Conservation (phyloP, 2,888 invertebrate genomes). For the Ptilodon capucinus region DNA sequence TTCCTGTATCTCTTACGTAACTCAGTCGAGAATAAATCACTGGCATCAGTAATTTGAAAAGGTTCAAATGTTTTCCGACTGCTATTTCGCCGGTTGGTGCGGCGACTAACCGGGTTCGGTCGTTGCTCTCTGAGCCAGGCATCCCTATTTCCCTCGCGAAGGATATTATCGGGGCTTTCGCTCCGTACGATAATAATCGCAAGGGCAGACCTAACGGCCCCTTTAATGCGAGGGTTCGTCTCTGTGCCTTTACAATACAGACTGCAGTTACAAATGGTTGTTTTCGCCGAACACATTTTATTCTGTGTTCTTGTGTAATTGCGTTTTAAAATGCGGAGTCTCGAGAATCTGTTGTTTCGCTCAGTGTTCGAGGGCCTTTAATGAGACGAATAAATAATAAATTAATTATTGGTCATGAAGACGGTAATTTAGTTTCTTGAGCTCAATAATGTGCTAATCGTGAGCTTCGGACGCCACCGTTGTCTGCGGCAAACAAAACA, state of each 20-base stretch:
- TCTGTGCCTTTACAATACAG: conserved; percentile 34
- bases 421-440: conserved; percentile 16
- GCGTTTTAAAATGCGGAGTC: conserved; percentile 3
- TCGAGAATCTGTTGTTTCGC: background rate
- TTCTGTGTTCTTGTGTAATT: conserved; percentile 21
- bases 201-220: conserved; percentile 58
- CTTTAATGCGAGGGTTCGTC: conserved; percentile 50
- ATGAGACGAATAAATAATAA: no score
- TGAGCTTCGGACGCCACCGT: conserved; percentile 31
- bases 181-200: conserved; percentile 58
- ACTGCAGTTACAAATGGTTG: conserved; percentile 38
- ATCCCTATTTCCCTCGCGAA: conserved; percentile 52
- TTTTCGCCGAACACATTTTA: conserved; percentile 25
- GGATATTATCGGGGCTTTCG: conserved; percentile 53
- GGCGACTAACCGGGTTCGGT: conserved; percentile 37
- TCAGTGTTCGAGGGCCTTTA: no score
- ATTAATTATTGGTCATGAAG: conserved; percentile 4
- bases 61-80: conserved; percentile 36
- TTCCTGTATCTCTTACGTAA: conserved; percentile 25
- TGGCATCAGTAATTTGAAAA: conserved; percentile 52
- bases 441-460: conserved; percentile 34
- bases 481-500: conserved; percentile 35
- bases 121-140: conserved; percentile 50
- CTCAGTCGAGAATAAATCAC: conserved; percentile 47
- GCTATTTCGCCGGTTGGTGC: conserved; percentile 4